Base-by-base conservation (phyloP, 2,797 vertebrate species). In the Valencia hispanica region DNA sequence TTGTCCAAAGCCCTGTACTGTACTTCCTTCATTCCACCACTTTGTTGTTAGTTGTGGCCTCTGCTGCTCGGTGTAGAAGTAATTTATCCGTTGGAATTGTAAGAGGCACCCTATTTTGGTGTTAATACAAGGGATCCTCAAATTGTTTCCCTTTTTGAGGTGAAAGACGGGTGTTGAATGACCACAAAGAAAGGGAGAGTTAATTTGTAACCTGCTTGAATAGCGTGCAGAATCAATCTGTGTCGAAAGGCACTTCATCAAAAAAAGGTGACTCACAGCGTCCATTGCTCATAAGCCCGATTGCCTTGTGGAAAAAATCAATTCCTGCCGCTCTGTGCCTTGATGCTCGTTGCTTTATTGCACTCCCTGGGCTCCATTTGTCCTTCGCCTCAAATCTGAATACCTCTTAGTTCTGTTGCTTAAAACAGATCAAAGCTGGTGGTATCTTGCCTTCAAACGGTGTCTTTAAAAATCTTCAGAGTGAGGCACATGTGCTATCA, bases 361-460 rank as follows among this genome's bases (percentile, higher is more conserved):
- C 50, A 30, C 34, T 59, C 61, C 74, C 51, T 36, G 45, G 51
- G 27, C 74, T 57, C 63, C 1, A 0, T 61, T 53, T 25, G 74
- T 68, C 79, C 45, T 81, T 77, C 36, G 3, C 65, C 68, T 9
- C 18, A 61, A 61, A 51, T 73, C 50, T 72, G 66, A 73, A 81
- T 77, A 68, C 69, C 63, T 79, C 55, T 68, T 22, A 20, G 36
- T 50, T 73, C 25, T 57, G 22, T 48, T 34, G 11, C 41, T 79
- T 47, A 47, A 77, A 75, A 73, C 51, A 51, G 51, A 53, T 72
- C 32, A 51, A 47, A 50, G 48, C 70, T 39, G 36, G 53, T 63
- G 55, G 59, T 30, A 45, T 65, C 39, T 12, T 2, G 41, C 12
- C 66, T 70, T 81, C 55, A 77, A 73, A 77, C 34, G 65, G 73